Evolutionary conservation across 2,797 vertebrate species (phyloP), one percentile per base, ranked within the genome.

Genomic region (Erpetoichthys calabaricus): DNA sequence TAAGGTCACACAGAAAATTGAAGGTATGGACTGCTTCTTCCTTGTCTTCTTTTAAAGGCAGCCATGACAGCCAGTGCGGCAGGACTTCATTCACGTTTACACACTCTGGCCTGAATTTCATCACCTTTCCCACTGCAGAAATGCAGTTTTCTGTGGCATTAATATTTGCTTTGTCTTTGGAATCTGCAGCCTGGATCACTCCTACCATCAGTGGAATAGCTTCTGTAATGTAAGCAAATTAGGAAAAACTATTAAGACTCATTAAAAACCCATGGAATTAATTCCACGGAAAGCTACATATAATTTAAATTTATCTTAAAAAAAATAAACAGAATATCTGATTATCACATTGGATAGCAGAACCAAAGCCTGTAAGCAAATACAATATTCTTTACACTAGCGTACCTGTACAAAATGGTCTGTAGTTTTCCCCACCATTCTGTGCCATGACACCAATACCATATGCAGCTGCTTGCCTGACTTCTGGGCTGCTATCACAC

Each of bases 101-200:
- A 51, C 95, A 98, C 75, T 97, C 94, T 0, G 94, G 92, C 46
- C 91, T 80, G 66, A 89, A 98, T 65, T 94, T 88, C 89, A 91
- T 92, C 45, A 99, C 91, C 62, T 99, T 99, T 25, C 92, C 96
- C 1, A 99, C 93, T 1, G 95, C 96, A 0, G 96, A 99, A 76
- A 99, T 91, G 79, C 96, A 99, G 83, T 99, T 99, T 74, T 99
- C 96, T 5, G 96, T 99, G n/a, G 96, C 96, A 53, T 97, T 98
- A 64, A 97, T 71, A 6, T 97, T 99, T 67, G 97, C 94, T 86
- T 98, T 99, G 69, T 82, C 79, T 82, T 87, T 92, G 4, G 94
- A 89, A 58, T 97, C 92, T 2, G 87, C 68, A 6, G 90, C 86
- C 66, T 97, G 95, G 75, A 98, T 98, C 72, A 95, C 93, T 63